Percentiles rank a stretch among this genome's conserved stretches.
phyloP scores from a whole-genome alignment of 1,140 invertebrate genomes.

The Gryon sp. region DNA sequence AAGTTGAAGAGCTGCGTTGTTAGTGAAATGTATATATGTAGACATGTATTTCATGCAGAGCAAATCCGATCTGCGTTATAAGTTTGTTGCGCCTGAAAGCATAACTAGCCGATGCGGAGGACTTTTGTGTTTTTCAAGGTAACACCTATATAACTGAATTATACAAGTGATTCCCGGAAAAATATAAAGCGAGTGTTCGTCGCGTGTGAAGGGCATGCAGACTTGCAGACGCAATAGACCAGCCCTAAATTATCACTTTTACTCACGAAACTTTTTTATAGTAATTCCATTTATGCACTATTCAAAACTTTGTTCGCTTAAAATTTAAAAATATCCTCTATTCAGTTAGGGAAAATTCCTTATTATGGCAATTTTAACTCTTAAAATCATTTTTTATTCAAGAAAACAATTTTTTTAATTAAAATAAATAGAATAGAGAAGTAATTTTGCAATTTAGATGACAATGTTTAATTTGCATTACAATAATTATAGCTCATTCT shows the following conservation, averaged over 20 bases:
- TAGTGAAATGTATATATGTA: not conserved
- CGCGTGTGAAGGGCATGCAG: constrained; percentile 36
- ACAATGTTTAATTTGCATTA: too few relatives aligned
- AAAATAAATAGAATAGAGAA: too few relatives aligned
- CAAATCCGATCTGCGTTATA: constrained; percentile 16
- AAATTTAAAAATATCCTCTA: too few relatives aligned
- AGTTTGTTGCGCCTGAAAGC: constrained; percentile 29
- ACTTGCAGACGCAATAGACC: constrained; percentile 26
- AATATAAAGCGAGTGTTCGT: constrained; percentile 33
- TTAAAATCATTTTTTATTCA: too few relatives aligned
- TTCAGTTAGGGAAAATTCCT: too few relatives aligned
- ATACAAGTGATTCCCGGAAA: constrained; percentile 49
- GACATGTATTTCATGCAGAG: constrained; percentile 5
- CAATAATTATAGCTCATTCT: too few relatives aligned
- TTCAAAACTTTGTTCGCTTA: too few relatives aligned
- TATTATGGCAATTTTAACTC: too few relatives aligned
- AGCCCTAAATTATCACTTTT: constrained; percentile 29
- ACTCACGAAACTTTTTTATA: constrained; percentile 24
- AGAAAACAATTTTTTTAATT: too few relatives aligned
- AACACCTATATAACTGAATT: constrained; percentile 54
- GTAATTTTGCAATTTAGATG: too few relatives aligned
- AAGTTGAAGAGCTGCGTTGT: not conserved
- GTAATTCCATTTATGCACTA: too few relatives aligned
- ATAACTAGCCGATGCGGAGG: constrained; percentile 24
- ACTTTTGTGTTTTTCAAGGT: constrained; percentile 58